A percentile compares a stretch with the other conserved stretches of the same genome.
phyloP scores from a whole-genome alignment of 2,888 invertebrate genomes.

The Frankliniella fusca region DNA sequence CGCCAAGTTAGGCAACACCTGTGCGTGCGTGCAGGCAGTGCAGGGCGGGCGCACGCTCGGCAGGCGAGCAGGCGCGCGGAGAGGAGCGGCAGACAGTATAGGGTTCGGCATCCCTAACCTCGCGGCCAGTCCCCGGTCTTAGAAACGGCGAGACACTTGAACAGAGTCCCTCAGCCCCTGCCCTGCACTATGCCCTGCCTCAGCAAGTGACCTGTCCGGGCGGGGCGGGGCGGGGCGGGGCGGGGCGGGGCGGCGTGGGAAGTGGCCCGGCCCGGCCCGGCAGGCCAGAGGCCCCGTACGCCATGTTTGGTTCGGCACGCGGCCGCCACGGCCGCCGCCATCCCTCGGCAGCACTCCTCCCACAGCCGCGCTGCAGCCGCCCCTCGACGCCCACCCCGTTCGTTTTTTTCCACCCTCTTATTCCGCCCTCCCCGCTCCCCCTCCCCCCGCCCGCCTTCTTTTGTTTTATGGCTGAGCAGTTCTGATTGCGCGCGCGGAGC shows the following conservation, averaged over 20 bases:
- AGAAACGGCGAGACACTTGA: too few relatives aligned
- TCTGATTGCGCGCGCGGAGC: background rate
- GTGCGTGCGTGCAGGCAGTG: too few relatives aligned
- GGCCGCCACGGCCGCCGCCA: background rate
- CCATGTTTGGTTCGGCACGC: slow-evolving; percentile 1
- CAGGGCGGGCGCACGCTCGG: too few relatives aligned
- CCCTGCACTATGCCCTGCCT: too few relatives aligned
- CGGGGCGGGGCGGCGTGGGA: background rate
- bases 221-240: background rate
- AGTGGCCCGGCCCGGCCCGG: background rate
- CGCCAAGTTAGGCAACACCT: too few relatives aligned
- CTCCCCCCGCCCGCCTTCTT: background rate
- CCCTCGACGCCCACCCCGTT: slow-evolving; percentile 12
- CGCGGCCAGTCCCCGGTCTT: too few relatives aligned
- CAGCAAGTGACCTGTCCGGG: too few relatives aligned
- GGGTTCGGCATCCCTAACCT: too few relatives aligned
- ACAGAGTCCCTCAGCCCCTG: too few relatives aligned
- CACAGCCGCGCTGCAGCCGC: background rate
- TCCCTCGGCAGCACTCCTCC: background rate
- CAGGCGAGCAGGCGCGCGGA: too few relatives aligned
- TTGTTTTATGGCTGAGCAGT: slow-evolving; percentile 4
- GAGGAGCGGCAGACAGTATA: too few relatives aligned
- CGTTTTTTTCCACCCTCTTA: slow-evolving; percentile 16
- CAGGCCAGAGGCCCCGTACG: background rate
- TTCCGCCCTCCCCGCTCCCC: background rate